phyloP scores from a whole-genome alignment of 2,797 vertebrate species.

The Eidolon dupreanum region DNA sequence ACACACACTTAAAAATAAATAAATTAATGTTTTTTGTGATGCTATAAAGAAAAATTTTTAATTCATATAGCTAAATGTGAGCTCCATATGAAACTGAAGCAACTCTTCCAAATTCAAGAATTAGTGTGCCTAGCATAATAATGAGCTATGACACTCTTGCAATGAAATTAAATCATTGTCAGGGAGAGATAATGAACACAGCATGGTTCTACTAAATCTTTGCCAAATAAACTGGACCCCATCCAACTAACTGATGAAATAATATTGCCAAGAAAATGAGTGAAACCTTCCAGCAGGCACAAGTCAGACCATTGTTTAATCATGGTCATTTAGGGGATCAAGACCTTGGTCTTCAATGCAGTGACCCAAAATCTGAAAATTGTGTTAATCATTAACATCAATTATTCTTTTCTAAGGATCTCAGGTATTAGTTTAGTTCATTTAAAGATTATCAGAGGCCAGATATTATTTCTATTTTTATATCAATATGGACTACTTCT shows the following conservation, averaged over 20 bases:
- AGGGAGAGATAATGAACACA: constrained; percentile 55
- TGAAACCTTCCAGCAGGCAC: constrained; percentile 42
- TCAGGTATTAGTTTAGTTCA: neutral
- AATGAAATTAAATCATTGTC: constrained; percentile 67
- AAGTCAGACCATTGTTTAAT: constrained; percentile 58
- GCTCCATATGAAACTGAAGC: neutral
- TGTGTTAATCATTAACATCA: constrained; percentile 51
- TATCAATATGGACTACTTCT: neutral
- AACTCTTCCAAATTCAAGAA: neutral
- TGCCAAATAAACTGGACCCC: constrained; percentile 71
- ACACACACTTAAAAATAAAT: neutral
- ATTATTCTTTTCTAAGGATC: constrained; percentile 37
- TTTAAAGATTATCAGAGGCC: constrained; percentile 16
- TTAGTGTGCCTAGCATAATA: neutral
- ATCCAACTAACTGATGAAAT: constrained; percentile 63
- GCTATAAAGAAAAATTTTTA: neutral
- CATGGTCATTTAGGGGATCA: constrained; percentile 50
- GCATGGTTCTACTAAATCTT: constrained; percentile 42
- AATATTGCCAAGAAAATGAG: constrained; percentile 47
- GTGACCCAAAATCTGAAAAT: constrained; percentile 44
- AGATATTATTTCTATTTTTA: constrained; percentile 7
- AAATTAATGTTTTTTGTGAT: neutral
- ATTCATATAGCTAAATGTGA: neutral
- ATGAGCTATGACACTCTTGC: neutral
- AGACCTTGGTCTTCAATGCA: neutral